phyloP scores from a whole-genome alignment of 2,113 vertebrate species.

The Alaudala cheleensis region DNA sequence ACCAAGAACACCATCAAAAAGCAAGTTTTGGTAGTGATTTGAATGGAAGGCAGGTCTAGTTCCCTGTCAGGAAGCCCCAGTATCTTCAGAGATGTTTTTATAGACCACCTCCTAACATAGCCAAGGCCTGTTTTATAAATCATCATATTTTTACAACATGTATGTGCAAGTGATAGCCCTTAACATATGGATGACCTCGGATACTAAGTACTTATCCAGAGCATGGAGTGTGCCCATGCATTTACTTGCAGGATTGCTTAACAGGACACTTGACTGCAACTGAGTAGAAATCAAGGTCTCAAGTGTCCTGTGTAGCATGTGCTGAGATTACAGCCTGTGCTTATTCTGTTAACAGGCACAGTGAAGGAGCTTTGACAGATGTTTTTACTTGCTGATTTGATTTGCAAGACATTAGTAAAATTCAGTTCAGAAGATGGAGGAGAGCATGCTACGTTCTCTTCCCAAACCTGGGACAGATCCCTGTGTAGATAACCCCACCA shows the following conservation, averaged over 20 bases:
- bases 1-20: not conserved
- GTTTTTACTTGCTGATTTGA: not conserved
- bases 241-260: not conserved
- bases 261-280: not conserved
- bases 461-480: not conserved
- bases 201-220: not conserved
- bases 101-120: not conserved
- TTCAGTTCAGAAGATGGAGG: not conserved
- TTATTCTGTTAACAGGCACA: not conserved
- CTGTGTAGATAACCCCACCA: not conserved
- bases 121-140: not conserved
- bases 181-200: not conserved
- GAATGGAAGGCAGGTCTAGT: not conserved
- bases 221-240: not conserved
- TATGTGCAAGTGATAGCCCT: not conserved
- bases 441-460: not conserved
- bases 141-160: not conserved
- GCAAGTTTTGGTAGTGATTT: not conserved
- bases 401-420: not conserved
- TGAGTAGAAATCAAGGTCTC: not conserved
- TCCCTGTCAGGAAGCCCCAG: not conserved
- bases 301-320: not conserved
- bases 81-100: not conserved
- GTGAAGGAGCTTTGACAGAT: not conserved
- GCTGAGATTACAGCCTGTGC: fast-evolving